A percentile compares a stretch with the other conserved stretches of the same genome.
These are phyloP conservation scores for Sminthurinus signatus DNA, from an alignment of 1,140 invertebrate genomes.

Conservation along the genomic window DNA sequence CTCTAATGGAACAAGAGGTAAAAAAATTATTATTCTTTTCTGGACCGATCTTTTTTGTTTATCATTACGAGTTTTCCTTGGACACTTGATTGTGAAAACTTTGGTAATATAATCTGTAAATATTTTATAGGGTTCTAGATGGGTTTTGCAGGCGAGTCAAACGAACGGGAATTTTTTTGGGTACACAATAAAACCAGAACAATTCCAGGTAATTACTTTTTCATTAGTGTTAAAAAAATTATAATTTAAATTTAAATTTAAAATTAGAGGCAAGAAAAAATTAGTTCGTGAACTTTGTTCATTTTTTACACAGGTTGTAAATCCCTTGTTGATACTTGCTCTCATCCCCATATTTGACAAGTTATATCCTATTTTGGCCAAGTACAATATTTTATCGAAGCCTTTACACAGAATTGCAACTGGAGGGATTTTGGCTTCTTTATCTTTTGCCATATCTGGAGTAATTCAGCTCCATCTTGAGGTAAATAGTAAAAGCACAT, in stretches of 20 bases:
- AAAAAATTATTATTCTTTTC: background rate
- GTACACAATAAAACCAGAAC: constrained; percentile 71
- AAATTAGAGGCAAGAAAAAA: too few species aligned
- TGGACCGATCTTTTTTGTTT: background rate
- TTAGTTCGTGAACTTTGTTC: too few species aligned
- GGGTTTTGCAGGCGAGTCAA: constrained; percentile 86
- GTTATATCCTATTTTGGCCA: constrained; percentile 47
- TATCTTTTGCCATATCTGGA: constrained; percentile 81
- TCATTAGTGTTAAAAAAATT: too few species aligned
- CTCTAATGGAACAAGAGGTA: constrained; percentile 74
- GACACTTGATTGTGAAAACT: too few species aligned
- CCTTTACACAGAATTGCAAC: constrained; percentile 68
- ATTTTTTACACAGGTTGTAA: constrained; percentile 61
- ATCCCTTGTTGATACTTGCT: constrained; percentile 74
- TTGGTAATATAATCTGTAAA: background rate
- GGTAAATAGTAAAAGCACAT: too few species aligned
- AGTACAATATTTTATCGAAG: constrained; percentile 50
- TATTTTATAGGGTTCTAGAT: constrained; percentile 60
- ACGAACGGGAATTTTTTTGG: constrained; percentile 74
- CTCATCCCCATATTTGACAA: constrained; percentile 83
- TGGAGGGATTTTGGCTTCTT: constrained; percentile 70
- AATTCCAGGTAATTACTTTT: constrained; percentile 83
- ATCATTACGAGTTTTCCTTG: too few species aligned
- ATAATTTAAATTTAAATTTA: too few species aligned
- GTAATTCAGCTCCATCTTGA: constrained; percentile 73